Percentiles rank a stretch among this genome's conserved stretches.
Evolutionary conservation across 2,888 invertebrate species (phyloP).

Genomic region (Sphaeridia pumilis): DNA sequence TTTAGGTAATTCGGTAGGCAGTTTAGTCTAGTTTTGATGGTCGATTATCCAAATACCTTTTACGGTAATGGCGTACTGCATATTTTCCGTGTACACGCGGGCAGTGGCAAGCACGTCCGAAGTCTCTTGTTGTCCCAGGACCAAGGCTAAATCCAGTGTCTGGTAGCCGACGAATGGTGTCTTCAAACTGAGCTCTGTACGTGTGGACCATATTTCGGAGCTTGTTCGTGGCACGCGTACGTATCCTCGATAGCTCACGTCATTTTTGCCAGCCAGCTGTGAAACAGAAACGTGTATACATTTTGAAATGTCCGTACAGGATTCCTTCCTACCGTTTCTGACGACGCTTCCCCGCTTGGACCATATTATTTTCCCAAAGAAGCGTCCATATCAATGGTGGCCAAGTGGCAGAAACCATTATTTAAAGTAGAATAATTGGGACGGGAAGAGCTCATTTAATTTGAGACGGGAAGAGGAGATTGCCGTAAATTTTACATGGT

Average conservation of each 20-base stretch:
- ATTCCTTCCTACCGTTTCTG: too few relatives aligned
- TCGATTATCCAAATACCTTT: conserved; percentile 33
- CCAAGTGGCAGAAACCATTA: too few relatives aligned
- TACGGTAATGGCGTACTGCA: conserved; percentile 32
- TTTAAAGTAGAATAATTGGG: too few relatives aligned
- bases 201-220: conserved; percentile 31
- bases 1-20: too few relatives aligned
- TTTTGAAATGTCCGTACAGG: too few relatives aligned
- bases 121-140: conserved; percentile 34
- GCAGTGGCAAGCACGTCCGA: conserved; percentile 31
- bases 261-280: conserved; percentile 31
- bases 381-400: too few relatives aligned
- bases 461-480: too few relatives aligned
- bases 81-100: conserved; percentile 33
- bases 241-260: conserved; percentile 31
- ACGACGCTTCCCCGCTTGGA: too few relatives aligned
- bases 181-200: conserved; percentile 33
- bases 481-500: neutral
- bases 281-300: conserved; percentile 2
- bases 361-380: too few relatives aligned
- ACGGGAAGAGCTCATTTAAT: too few relatives aligned
- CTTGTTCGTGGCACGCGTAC: conserved; percentile 30
- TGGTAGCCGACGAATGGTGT: conserved; percentile 34
- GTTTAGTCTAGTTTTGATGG: too few relatives aligned
- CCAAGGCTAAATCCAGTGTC: conserved; percentile 30